Evolutionary conservation across 2,797 vertebrate species (phyloP), one percentile per base, ranked within the genome.

Genomic region (Macropodus opercularis): DNA sequence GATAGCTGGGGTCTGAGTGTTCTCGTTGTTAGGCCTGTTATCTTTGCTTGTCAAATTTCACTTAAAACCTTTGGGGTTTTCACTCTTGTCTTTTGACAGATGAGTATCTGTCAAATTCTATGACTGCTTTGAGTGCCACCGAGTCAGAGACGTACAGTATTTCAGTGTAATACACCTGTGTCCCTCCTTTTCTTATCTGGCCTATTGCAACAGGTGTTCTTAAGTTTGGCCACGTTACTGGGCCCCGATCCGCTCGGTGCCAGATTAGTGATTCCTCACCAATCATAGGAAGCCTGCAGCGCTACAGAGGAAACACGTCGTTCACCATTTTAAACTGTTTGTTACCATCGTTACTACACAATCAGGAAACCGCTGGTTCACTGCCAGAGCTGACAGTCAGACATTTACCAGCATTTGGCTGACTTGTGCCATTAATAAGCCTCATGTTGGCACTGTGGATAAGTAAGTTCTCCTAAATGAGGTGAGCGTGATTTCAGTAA

Each of bases 21-120:
- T 80, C 68, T 73, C 53, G 51, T 62, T 75, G 84, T 73, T 77
- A 79, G 40, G 34, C 43, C 40, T 60, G 69, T 91, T 87, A 90
- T 91, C 86, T 78, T 15, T 27, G 48, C 71, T 78, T 72, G 78
- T 85, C 69, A 77, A 60, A 83, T 85, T 85, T 85, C 72, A 81
- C 72, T 57, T 63, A 42, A 80, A 75, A 66, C 59, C 47, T 76
- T 75, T 62, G 69, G 44, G 56, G 53, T 71, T 79, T 77, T 79
- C 60, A 35, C 58, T 72, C 29, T 17, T 48, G 4, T 58, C 77
- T 59, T 71, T 51, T 56, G 24, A 61, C 69, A 73, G 36, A 77
- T 57, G 56, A 58, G 36, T 63, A 71, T 71, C 69, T 60, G 58
- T 43, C 41, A 50, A 18, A 51, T 74, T 70, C 26, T 26, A 17